Evolutionary conservation across 1,140 invertebrate species (phyloP).

Genomic region (Zaprionus lachaisei): DNA sequence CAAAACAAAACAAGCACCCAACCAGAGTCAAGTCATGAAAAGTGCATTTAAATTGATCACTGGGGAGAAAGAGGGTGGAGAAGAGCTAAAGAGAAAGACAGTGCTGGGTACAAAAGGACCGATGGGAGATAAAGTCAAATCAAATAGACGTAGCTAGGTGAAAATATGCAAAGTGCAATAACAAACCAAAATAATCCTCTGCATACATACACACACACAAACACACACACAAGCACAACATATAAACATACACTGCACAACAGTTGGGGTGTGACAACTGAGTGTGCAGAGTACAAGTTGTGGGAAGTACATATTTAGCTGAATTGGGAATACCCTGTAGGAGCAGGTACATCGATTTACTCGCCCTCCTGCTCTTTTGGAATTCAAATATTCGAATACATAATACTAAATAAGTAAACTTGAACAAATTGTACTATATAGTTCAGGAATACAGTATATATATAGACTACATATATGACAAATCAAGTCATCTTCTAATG

Average conservation of each 20-base stretch:
- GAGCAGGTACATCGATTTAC: background rate
- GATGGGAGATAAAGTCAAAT: constrained; percentile 56
- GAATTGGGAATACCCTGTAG: constrained; percentile 6
- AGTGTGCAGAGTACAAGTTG: constrained; percentile 19
- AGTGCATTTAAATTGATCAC: constrained; percentile 60
- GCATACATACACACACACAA: constrained; percentile 24
- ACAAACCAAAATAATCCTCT: constrained; percentile 39
- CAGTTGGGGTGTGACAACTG: constrained; percentile 56
- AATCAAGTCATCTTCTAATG: no score
- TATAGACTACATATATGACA: no score
- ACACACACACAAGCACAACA: constrained; percentile 27
- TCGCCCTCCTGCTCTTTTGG: no score
- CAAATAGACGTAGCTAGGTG: constrained; percentile 49
- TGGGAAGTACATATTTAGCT: no score
- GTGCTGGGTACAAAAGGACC: constrained; percentile 26
- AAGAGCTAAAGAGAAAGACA: constrained; percentile 1
- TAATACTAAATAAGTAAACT: no score
- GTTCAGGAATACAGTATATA: background rate
- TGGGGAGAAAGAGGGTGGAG: background rate
- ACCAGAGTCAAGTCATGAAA: constrained; percentile 35
- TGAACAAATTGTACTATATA: background rate
- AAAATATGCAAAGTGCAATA: constrained; percentile 58
- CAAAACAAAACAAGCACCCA: constrained; percentile 6
- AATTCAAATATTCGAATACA: no score
- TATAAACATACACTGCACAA: constrained; percentile 48